Base-by-base conservation (phyloP, 2,797 vertebrate species). In the Silurus lanzhouensis region DNA sequence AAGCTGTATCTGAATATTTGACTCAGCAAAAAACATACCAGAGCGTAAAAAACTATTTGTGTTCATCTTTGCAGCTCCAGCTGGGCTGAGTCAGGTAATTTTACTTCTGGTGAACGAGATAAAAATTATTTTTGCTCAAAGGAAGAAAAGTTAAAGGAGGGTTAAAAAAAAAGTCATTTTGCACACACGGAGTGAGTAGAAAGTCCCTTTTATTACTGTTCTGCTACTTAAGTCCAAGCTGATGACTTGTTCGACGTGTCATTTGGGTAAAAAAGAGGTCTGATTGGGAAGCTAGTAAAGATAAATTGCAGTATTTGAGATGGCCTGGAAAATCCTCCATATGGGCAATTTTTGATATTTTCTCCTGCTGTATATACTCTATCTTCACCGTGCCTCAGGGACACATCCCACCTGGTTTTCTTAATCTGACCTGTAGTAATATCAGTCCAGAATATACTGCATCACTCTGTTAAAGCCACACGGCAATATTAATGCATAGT, bases 1-100 rank as follows among this genome's bases (percentile, higher is more conserved):
- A 55, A 31, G 17, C 25, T 55, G 48, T 55, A 7, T 3, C 71
- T 58, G 75, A 75, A 75, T 10, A 60, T 78, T 38, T 60, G 17
- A 60, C 55, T 38, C 1, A 0, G 17, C 57, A 22, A 22, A 9
- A 60, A 60, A 77, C 9, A 58, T 58, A 31, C n/a, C 52, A 61
- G 58, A 9, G 3, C 22, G 13, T 64, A 15, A 79, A 79, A 0
- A 10, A 8, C 25, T 27, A 8, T 87, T 67, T 48, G 17, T 9
- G 22, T 46, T 77, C 64, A 72, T 81, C 77, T 82, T 44, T 67
- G 58, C 12, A 14, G 46, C 38, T 38, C 76, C 46, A 71, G 55
- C 27, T 58, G 60, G 13, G 70, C 78, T 46, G 25, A 77, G 58
- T 84, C 76, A 46, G 67, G 71, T 82, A 58, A 25, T 83, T 80